Evolutionary conservation across 1,140 invertebrate species (phyloP).

Genomic region (Drosophila rufa): DNA sequence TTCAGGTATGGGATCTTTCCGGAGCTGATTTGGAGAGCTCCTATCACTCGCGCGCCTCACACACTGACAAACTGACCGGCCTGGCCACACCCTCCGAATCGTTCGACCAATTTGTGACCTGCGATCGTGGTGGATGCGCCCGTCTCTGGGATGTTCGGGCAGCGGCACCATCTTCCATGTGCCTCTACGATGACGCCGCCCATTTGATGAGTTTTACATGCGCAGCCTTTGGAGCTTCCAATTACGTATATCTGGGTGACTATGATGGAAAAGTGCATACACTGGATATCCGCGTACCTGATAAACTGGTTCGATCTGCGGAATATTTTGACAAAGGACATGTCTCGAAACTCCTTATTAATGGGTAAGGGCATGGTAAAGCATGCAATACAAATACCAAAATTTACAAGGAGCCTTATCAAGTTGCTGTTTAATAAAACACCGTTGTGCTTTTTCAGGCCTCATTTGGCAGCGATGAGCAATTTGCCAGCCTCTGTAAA

Average conservation of each 20-base stretch:
- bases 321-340: constrained; percentile 42
- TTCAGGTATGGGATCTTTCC: constrained; percentile 66
- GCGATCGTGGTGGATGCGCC: constrained; percentile 65
- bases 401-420: too few relatives aligned
- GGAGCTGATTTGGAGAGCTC: constrained; percentile 53
- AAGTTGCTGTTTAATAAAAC: neutral
- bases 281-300: constrained; percentile 54
- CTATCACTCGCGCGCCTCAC: constrained; percentile 41
- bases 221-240: constrained; percentile 51
- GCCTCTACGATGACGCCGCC: constrained; percentile 46
- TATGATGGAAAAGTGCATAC: constrained; percentile 66
- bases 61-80: constrained; percentile 58
- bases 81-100: constrained; percentile 39
- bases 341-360: constrained; percentile 41
- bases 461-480: constrained; percentile 56
- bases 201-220: constrained; percentile 57
- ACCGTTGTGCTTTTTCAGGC: neutral
- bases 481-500: constrained; percentile 56
- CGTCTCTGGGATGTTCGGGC: constrained; percentile 66
- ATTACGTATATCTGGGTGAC: constrained; percentile 62
- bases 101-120: constrained; percentile 52
- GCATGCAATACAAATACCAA: too few relatives aligned
- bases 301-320: constrained; percentile 28
- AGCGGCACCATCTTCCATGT: constrained; percentile 45
- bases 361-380: constrained; percentile 36